Percentiles rank a stretch among this genome's conserved stretches.
Conservation (phyloP, 2,888 invertebrate species). For the Callyntrura sp. region DNA sequence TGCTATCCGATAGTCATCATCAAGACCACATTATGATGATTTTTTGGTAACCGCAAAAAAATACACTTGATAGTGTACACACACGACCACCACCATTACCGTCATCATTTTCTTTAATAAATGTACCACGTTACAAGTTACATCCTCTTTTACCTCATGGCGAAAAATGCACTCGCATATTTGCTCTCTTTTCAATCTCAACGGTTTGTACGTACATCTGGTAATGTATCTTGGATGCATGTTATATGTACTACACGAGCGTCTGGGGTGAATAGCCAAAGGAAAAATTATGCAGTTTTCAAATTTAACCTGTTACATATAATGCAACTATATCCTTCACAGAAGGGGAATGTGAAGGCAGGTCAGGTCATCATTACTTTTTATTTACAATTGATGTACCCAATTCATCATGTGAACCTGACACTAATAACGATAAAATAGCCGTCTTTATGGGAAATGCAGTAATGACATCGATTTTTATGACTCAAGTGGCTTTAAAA, state of each 20-base stretch:
- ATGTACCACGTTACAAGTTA: background rate
- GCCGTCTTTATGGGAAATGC: constrained; percentile 6
- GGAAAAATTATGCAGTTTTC: background rate
- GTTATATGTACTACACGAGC: background rate
- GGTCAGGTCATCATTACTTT: constrained; percentile 64
- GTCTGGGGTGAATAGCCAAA: background rate
- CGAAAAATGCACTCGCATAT: background rate
- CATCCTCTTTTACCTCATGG: background rate
- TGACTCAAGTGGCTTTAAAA: constrained; percentile 68
- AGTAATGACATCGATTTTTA: constrained; percentile 69
- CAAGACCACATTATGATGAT: constrained; percentile 62
- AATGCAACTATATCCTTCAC: too few relatives aligned
- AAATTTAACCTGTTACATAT: background rate
- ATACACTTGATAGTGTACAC: constrained; percentile 53
- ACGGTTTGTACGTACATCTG: too few relatives aligned
- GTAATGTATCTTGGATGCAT: too few relatives aligned
- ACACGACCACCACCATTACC: constrained; percentile 39
- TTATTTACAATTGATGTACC: constrained; percentile 15
- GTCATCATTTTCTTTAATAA: constrained; percentile 27
- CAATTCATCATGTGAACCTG: constrained; percentile 59
- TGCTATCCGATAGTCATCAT: constrained; percentile 69
- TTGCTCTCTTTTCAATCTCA: background rate
- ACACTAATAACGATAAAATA: constrained; percentile 42
- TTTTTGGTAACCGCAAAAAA: constrained; percentile 66
- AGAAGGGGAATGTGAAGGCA: constrained; percentile 44